Evolutionary conservation across 2,797 vertebrate species (phyloP).

Genomic region (Lophura swinhoii): DNA sequence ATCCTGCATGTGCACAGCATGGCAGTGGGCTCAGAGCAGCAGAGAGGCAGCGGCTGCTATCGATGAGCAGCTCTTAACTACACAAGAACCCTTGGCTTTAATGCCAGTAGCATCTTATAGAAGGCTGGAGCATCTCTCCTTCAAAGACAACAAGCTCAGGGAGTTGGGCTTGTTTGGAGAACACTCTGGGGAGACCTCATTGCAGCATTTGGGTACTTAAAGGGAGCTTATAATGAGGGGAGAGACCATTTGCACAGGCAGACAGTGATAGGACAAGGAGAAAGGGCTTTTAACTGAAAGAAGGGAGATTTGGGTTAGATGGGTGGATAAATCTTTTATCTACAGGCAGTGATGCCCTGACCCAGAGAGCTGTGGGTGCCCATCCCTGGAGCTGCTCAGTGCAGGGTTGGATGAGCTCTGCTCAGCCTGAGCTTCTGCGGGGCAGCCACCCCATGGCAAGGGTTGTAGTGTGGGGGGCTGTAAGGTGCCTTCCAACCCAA

Average conservation of each 20-base stretch:
- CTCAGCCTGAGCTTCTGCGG: not conserved
- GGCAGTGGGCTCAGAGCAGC: fast-evolving
- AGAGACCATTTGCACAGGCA: too few relatives aligned
- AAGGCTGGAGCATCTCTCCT: not conserved
- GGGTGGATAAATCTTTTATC: not conserved
- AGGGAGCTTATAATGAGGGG: not conserved
- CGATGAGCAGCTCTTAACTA: not conserved
- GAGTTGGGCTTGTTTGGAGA: not conserved
- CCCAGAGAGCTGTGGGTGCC: not conserved
- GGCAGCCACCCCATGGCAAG: not conserved
- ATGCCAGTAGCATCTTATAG: fast-evolving
- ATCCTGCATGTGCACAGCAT: not conserved
- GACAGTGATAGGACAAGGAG: not conserved
- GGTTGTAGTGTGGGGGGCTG: not conserved
- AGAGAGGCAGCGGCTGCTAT: not conserved
- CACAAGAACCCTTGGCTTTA: not conserved
- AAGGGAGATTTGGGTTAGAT: not conserved
- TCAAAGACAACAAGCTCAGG: not conserved
- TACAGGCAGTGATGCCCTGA: not conserved
- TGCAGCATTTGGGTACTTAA: not conserved
- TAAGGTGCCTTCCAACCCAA: not conserved
- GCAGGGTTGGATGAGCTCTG: not conserved
- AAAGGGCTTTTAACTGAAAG: not conserved
- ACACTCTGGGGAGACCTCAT: not conserved
- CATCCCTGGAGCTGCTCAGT: not conserved